A percentile compares a stretch with the other conserved stretches of the same genome.
These are phyloP conservation scores for Microtus montanus DNA, from an alignment of 2,113 vertebrate genomes.

Conservation along the genomic window DNA sequence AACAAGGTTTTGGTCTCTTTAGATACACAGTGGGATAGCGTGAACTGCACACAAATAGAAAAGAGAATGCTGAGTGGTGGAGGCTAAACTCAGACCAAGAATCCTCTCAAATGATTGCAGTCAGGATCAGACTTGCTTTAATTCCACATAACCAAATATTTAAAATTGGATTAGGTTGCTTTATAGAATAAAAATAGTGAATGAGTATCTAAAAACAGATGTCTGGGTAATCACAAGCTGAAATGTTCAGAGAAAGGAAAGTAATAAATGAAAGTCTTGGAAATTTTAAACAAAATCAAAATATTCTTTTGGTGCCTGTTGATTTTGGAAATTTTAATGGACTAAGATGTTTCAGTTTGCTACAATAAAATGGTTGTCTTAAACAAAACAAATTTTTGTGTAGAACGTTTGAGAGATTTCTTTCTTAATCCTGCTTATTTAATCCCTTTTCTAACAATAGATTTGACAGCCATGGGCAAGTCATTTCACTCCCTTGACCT, in stretches of 20 bases:
- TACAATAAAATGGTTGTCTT: not conserved
- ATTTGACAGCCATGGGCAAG: not conserved
- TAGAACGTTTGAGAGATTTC: not conserved
- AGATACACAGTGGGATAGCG: not conserved
- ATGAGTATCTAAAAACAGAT: not conserved
- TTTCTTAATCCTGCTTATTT: not conserved
- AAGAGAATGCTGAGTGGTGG: not conserved
- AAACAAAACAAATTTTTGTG: not conserved
- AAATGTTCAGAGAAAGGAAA: not conserved
- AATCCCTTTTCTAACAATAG: not conserved
- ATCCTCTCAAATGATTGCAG: not conserved
- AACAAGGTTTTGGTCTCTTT: not conserved
- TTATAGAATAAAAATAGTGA: not conserved
- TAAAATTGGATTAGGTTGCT: not conserved
- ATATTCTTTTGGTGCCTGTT: not conserved
- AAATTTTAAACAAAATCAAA: constrained; percentile 40
- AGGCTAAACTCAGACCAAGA: not conserved
- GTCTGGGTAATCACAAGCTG: not conserved
- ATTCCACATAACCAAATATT: not conserved
- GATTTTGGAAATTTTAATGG: not conserved
- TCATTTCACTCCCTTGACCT: not conserved
- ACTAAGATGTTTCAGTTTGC: not conserved
- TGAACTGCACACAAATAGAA: not conserved
- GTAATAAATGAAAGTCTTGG: not conserved
- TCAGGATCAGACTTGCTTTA: not conserved